These are phyloP conservation scores for Steinernema khuongi DNA, from an alignment of 1,140 invertebrate species.

Conservation along the genomic window DNA sequence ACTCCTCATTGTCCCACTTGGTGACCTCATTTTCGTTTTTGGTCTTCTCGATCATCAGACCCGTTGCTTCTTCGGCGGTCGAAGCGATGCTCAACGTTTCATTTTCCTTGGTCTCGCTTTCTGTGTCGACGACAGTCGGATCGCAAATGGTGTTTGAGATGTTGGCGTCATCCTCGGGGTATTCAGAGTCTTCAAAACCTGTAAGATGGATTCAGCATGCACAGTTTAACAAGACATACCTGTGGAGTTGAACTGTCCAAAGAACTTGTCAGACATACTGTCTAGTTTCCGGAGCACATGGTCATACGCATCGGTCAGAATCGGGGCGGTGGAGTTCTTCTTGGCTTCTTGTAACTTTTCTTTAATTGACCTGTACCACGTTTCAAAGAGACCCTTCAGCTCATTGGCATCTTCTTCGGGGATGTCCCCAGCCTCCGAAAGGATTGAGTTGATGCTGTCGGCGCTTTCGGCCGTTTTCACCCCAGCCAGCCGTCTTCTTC, in stretches of 20 bases:
- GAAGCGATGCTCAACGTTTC: not conserved
- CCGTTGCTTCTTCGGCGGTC: not conserved
- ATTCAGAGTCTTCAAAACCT: not conserved
- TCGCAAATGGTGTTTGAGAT: not conserved
- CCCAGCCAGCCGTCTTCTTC: not conserved
- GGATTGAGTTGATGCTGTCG: not conserved
- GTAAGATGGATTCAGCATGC: not conserved
- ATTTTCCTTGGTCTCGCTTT: not conserved
- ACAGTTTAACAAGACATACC: not conserved
- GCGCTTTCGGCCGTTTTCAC: not conserved
- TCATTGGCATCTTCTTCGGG: not conserved
- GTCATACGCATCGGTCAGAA: not conserved
- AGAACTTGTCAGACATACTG: not conserved
- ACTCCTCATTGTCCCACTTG: not conserved
- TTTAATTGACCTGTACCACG: not conserved
- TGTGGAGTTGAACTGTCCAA: not conserved
- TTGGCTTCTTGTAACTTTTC: not conserved
- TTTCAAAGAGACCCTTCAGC: not conserved
- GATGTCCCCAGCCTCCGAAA: not conserved
- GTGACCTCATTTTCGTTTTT: not conserved
- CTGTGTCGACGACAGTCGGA: not conserved
- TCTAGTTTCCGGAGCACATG: not conserved
- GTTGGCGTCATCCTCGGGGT: not conserved
- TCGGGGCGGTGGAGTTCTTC: not conserved
- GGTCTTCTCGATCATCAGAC: not conserved